phyloP scores from a whole-genome alignment of 2,888 invertebrate species.

The Leptopilina drosophilae region DNA sequence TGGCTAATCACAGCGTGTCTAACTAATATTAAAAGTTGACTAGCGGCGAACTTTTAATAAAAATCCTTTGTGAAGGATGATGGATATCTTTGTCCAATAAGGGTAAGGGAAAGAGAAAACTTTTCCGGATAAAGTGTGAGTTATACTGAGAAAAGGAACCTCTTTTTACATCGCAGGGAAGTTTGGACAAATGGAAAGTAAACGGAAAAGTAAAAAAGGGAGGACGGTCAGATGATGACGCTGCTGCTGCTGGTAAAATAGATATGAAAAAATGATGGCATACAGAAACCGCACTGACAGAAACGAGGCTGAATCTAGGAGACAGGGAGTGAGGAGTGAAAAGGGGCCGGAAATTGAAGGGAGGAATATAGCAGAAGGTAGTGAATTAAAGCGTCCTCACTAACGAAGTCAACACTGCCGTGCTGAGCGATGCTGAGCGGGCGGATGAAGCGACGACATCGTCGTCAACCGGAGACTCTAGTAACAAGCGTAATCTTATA shows the following conservation, averaged over 20 bases:
- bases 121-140: slow-evolving; percentile 4
- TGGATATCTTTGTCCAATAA: slow-evolving; percentile 66
- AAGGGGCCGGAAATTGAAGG: slow-evolving; percentile 43
- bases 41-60: slow-evolving; percentile 72
- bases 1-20: slow-evolving; percentile 15
- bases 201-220: slow-evolving; percentile 21
- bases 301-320: slow-evolving; percentile 37
- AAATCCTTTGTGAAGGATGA: slow-evolving; percentile 70
- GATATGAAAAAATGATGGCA: slow-evolving; percentile 41
- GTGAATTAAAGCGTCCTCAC: slow-evolving; percentile 69
- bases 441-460: slow-evolving; percentile 50
- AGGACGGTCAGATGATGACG: slow-evolving; percentile 14
- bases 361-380: slow-evolving; percentile 53
- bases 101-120: slow-evolving; percentile 43
- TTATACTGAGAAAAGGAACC: not conserved
- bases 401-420: slow-evolving; percentile 69
- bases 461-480: slow-evolving; percentile 63
- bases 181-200: slow-evolving; percentile 48
- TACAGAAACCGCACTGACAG: slow-evolving; percentile 42
- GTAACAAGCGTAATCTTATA: slow-evolving; percentile 73
- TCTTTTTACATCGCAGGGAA: not conserved
- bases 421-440: slow-evolving; percentile 23
- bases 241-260: slow-evolving; percentile 40
- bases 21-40: slow-evolving; percentile 45
- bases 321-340: slow-evolving; percentile 44